Evolutionary conservation across 2,113 vertebrate genomes (phyloP).

Genomic region (Neolamprologus tretocephalus): DNA sequence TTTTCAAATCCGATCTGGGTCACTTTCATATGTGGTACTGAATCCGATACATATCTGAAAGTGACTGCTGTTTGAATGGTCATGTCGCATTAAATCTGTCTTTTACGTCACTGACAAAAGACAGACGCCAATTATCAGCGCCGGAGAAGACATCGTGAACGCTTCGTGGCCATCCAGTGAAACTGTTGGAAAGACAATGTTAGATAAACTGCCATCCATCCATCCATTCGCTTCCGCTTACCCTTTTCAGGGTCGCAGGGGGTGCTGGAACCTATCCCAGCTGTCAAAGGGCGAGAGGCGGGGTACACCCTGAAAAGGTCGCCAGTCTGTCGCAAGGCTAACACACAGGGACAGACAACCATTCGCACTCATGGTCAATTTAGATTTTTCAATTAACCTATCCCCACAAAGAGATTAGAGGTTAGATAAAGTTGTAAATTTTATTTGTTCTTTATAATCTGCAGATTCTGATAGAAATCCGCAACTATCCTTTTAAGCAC

Average conservation of each 20-base stretch:
- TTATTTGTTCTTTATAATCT: neutral
- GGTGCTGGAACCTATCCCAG: too few species aligned
- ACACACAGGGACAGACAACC: too few species aligned
- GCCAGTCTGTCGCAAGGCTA: too few species aligned
- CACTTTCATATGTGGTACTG: fast-evolving
- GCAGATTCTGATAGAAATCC: neutral
- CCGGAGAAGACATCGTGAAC: fast-evolving
- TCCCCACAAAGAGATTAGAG: too few species aligned
- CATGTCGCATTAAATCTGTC: fast-evolving
- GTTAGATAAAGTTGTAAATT: neutral
- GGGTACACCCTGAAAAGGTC: too few species aligned
- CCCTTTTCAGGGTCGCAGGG: too few species aligned
- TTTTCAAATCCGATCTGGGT: neutral
- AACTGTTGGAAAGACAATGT: fast-evolving
- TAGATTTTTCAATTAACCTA: too few species aligned
- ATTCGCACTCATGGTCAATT: too few species aligned
- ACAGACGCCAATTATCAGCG: fast-evolving
- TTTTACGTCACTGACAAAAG: neutral
- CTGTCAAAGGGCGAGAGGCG: too few species aligned
- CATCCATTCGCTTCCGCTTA: too few species aligned
- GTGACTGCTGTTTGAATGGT: neutral
- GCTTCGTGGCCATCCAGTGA: fast-evolving
- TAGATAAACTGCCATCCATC: neutral
- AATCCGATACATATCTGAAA: fast-evolving
- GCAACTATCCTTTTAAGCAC: neutral